Percentiles rank a stretch among this genome's conserved stretches.
Evolutionary conservation across 2,888 invertebrate species (phyloP).

Genomic region (Cerastis leucographa): DNA sequence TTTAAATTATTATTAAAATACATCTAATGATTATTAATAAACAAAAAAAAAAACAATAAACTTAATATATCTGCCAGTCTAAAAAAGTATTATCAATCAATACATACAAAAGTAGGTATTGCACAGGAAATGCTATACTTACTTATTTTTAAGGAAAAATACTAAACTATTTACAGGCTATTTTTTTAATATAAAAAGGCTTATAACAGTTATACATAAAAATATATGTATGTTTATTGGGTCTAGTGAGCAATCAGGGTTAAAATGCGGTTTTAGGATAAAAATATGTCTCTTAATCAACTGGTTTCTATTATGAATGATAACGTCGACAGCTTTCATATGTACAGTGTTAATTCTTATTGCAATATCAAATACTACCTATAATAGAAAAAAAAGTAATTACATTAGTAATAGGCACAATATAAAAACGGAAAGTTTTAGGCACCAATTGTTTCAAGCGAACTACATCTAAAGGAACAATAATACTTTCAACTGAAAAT

Average conservation of each 20-base stretch:
- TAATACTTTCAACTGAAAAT: slow-evolving; percentile 65
- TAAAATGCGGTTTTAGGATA: slow-evolving; percentile 38
- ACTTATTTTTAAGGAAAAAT: neutral
- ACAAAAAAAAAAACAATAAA: slow-evolving; percentile 3
- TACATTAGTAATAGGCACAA: slow-evolving; percentile 57
- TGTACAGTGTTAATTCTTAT: slow-evolving; percentile 70
- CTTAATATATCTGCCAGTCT: neutral
- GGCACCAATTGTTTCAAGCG: slow-evolving; percentile 84
- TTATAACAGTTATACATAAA: slow-evolving; percentile 13
- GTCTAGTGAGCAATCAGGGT: slow-evolving; percentile 21
- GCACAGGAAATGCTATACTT: neutral
- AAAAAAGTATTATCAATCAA: neutral
- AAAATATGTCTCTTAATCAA: slow-evolving; percentile 52
- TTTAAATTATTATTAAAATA: neutral
- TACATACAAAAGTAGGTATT: neutral
- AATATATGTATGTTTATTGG: slow-evolving; percentile 20
- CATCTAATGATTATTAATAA: neutral
- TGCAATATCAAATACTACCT: slow-evolving; percentile 60
- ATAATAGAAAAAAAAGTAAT: slow-evolving; percentile 54
- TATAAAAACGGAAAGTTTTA: slow-evolving; percentile 77
- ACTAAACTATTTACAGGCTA: slow-evolving; percentile 28
- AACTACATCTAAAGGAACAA: slow-evolving; percentile 77
- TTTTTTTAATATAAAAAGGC: slow-evolving; percentile 13
- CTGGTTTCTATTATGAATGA: slow-evolving; percentile 29
- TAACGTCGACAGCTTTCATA: slow-evolving; percentile 60